Evolutionary conservation across 2,888 invertebrate genomes (phyloP), one percentile per base, ranked within the genome.

Genomic region (Drosophila buzzatii): DNA sequence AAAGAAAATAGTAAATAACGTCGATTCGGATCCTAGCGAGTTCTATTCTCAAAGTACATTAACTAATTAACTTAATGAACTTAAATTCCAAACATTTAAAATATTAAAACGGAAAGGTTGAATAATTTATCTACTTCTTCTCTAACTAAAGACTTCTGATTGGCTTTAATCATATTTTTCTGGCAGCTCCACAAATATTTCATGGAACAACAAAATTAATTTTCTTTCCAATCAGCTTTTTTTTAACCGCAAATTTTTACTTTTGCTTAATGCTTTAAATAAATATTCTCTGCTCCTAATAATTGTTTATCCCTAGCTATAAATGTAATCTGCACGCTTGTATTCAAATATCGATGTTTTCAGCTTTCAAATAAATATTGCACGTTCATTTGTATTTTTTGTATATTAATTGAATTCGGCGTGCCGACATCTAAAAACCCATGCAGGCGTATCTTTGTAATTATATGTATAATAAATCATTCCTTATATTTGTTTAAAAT

Each of bases 331-430:
- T 53, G 53, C 39, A 45, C 45, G 66, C 1, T 23, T 66, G 16
- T 53, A 31, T 20, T 45, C 16, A n/a, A 39, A 10, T 33, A n/a
- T 39, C 9, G 37, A 52, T 53, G 20, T 33, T 66, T 35, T 35
- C 44, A 44, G 18, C 44, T 52, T 64, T 20, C 8, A 39, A n/a
- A 45, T 39, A 23, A 39, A 65, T 53, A 47, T 18, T 66, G 66
- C 66, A 65, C 53, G 66, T 10, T 2, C 14, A 33, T 18, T 16
- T 47, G 0, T 47, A 2, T 8, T 27, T 27, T 27, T 37, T 37
- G 9, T 1, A 1, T 23, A 9, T 35, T 1, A 7, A 37, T 12
- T 20, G 12, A 5, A 41, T 49, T 53, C 61, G 53, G 35, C 23
- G 6, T 7, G 33, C 39, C 60, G 49, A 35, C 37, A 2, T 4